Conservation (phyloP, 2,113 vertebrate genomes). For the Origma solitaria region DNA sequence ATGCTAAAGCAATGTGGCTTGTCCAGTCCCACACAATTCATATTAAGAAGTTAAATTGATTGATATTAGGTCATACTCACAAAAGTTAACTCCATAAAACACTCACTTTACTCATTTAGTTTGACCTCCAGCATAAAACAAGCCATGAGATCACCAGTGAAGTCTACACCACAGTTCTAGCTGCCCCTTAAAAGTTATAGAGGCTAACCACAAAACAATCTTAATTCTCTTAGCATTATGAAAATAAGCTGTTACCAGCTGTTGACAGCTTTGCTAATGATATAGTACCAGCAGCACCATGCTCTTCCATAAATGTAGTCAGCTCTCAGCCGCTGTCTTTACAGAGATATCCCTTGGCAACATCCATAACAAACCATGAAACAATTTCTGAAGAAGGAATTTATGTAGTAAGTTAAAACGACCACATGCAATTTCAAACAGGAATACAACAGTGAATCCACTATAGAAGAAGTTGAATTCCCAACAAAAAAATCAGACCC, state of each 20-base stretch:
- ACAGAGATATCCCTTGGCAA: background rate
- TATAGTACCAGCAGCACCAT: background rate
- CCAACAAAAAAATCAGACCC: background rate
- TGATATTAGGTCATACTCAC: background rate
- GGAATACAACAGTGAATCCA: background rate
- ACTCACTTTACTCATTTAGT: background rate
- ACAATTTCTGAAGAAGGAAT: background rate
- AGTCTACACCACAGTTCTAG: background rate
- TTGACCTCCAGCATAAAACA: background rate
- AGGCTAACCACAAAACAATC: background rate
- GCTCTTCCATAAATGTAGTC: background rate
- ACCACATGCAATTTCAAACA: background rate
- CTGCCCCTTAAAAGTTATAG: background rate
- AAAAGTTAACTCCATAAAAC: background rate
- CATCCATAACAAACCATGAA: background rate
- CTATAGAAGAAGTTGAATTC: background rate
- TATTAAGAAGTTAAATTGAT: background rate
- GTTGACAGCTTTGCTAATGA: background rate
- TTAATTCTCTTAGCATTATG: background rate
- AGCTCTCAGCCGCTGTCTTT: background rate
- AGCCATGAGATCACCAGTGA: background rate
- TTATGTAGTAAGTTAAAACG: background rate
- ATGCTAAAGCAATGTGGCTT: background rate
- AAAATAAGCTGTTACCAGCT: background rate
- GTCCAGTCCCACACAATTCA: background rate